A percentile compares a stretch with the other conserved stretches of the same genome.
Conservation (phyloP, 2,888 invertebrate species). For the Caenorhabditis parvicauda region DNA sequence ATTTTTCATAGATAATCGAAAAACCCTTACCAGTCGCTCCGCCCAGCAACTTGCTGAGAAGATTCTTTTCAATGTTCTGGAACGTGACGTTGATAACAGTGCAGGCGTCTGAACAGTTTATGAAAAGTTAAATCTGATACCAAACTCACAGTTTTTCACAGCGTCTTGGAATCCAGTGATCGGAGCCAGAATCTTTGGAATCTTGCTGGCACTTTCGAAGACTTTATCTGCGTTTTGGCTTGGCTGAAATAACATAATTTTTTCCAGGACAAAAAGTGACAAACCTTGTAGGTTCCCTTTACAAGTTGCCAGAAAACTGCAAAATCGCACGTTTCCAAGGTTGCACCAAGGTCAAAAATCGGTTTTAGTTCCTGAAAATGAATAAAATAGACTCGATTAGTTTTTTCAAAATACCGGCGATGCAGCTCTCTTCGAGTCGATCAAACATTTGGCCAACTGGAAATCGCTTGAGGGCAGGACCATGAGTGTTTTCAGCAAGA, state of each 20-base stretch:
- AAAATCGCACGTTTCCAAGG: conserved; percentile 60
- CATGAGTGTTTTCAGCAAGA: conserved; percentile 89
- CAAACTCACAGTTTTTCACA: conserved; percentile 48
- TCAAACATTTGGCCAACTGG: conserved; percentile 91
- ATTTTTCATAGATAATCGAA: neutral
- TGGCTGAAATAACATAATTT: conserved; percentile 16
- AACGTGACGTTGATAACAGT: conserved; percentile 95
- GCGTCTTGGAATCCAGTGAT: conserved; percentile 60
- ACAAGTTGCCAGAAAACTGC: conserved; percentile 57
- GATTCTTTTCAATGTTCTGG: conserved; percentile 83
- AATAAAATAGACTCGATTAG: neutral
- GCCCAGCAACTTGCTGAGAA: conserved; percentile 81
- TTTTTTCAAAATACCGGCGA: conserved; percentile 75
- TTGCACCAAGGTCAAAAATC: conserved; percentile 54
- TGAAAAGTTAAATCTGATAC: neutral
- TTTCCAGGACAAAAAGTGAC: neutral
- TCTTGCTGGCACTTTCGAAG: no score
- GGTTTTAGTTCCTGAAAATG: conserved; percentile 65
- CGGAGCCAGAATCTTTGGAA: conserved; percentile 44
- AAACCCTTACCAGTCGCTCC: conserved; percentile 76
- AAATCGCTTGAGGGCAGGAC: conserved; percentile 97
- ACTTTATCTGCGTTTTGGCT: conserved; percentile 36
- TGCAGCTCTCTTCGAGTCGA: conserved; percentile 74
- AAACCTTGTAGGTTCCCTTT: conserved; percentile 49
- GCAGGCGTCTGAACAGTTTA: conserved; percentile 73